These are phyloP conservation scores for Lepidocyrtinus sp. DNA, from an alignment of 2,888 invertebrate species.

Conservation along the genomic window DNA sequence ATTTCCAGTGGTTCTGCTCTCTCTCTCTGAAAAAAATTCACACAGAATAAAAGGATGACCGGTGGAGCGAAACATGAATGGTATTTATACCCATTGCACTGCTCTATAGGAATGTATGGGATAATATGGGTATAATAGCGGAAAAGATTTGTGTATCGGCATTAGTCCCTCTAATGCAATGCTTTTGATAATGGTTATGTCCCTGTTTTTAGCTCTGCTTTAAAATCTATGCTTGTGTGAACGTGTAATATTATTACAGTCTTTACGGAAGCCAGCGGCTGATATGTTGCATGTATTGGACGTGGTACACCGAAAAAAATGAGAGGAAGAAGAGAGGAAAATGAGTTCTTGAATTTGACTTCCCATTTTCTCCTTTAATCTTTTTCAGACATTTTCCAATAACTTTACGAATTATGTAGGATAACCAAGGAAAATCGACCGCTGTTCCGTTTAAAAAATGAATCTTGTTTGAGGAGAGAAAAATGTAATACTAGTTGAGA, in stretches of 20 bases:
- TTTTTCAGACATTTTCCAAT: slow-evolving; percentile 70
- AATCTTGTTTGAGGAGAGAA: slow-evolving; percentile 50
- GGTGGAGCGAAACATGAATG: slow-evolving; percentile 44
- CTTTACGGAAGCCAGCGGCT: not conserved
- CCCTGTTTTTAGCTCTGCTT: slow-evolving; percentile 16
- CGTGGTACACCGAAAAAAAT: slow-evolving; percentile 22
- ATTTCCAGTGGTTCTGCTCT: not conserved
- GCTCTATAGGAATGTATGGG: not conserved
- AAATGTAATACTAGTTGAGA: no score
- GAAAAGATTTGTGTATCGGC: slow-evolving; percentile 50
- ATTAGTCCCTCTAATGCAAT: slow-evolving; percentile 35
- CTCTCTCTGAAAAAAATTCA: not conserved
- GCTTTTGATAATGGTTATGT: slow-evolving; percentile 50
- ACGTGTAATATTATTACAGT: slow-evolving; percentile 28
- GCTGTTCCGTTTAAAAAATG: slow-evolving; percentile 55
- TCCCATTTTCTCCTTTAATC: slow-evolving; percentile 70
- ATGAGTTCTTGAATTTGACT: slow-evolving; percentile 70
- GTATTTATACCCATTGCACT: slow-evolving; percentile 19
- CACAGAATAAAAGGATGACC: slow-evolving; percentile 40
- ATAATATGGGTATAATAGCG: not conserved
- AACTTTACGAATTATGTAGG: slow-evolving; percentile 70
- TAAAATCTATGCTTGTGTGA: slow-evolving; percentile 11
- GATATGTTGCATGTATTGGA: slow-evolving; percentile 15
- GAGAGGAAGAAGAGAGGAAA: slow-evolving; percentile 60
- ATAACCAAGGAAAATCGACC: slow-evolving; percentile 67